These are phyloP conservation scores for Cyrtonyx montezumae DNA, from an alignment of 2,113 vertebrate genomes.

Conservation along the genomic window DNA sequence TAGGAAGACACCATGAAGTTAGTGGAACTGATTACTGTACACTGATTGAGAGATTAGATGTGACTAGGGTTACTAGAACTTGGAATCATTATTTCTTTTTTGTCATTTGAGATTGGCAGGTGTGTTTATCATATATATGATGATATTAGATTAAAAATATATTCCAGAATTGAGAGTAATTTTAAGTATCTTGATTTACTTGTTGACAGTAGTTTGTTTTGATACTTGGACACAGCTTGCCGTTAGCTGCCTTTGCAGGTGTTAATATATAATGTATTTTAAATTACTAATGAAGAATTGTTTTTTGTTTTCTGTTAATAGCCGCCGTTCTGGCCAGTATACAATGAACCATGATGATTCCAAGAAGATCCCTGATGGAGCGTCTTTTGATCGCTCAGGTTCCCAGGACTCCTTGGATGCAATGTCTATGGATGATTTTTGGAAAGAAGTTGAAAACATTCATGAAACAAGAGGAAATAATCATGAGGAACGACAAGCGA, in stretches of 20 bases:
- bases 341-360: slow-evolving; percentile 79
- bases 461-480: slow-evolving; percentile 80
- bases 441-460: slow-evolving; percentile 93
- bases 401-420: slow-evolving; percentile 96
- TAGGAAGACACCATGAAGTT: background rate
- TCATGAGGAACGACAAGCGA: slow-evolving; percentile 81
- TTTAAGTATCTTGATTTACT: background rate
- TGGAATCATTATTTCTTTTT: background rate
- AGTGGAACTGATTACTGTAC: background rate
- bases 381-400: slow-evolving; percentile 74
- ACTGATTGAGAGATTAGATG: background rate
- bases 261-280: background rate
- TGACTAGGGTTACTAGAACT: background rate
- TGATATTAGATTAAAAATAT: background rate
- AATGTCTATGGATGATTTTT: slow-evolving; percentile 90
- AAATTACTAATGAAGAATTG: background rate
- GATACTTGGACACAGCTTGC: background rate
- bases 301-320: slow-evolving; percentile 40
- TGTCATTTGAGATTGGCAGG: background rate
- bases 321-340: slow-evolving; percentile 81
- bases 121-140: background rate
- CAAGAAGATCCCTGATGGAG: slow-evolving; percentile 62
- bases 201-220: background rate
- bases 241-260: background rate
- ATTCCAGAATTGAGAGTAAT: background rate